A percentile compares a stretch with the other conserved stretches of the same genome.
Conservation (phyloP, 2,113 vertebrate species). For the Rhabdornis inornatus region DNA sequence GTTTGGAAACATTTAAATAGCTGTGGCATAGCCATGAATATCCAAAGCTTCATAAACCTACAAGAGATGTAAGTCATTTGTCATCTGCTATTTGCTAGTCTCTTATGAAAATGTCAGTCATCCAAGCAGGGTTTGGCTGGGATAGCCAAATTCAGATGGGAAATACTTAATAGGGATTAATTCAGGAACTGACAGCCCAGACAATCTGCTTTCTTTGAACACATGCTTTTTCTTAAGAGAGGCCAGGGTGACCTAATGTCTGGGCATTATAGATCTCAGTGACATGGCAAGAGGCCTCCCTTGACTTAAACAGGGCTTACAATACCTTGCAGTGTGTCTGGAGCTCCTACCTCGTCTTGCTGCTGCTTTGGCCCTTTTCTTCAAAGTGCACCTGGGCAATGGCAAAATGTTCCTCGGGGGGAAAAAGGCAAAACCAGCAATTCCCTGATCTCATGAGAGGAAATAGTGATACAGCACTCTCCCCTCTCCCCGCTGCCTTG, state of each 20-base stretch:
- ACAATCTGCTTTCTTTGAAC: neutral
- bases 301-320: neutral
- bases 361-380: neutral
- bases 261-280: neutral
- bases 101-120: slow-evolving; percentile 40
- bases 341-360: neutral
- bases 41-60: neutral
- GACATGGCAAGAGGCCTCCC: neutral
- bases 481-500: accelerated
- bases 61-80: slow-evolving; percentile 12
- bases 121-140: neutral
- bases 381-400: neutral
- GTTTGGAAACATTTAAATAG: slow-evolving; percentile 21
- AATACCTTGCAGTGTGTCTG: neutral
- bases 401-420: neutral
- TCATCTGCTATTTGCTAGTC: slow-evolving; percentile 34
- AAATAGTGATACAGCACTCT: neutral
- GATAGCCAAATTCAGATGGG: neutral
- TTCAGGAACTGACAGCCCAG: neutral
- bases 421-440: neutral
- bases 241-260: neutral
- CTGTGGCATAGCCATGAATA: neutral
- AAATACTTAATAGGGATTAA: neutral
- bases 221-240: neutral
- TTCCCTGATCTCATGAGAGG: neutral